Conservation (phyloP, 2,113 vertebrate species). For the Rhinolophus sinicus region DNA sequence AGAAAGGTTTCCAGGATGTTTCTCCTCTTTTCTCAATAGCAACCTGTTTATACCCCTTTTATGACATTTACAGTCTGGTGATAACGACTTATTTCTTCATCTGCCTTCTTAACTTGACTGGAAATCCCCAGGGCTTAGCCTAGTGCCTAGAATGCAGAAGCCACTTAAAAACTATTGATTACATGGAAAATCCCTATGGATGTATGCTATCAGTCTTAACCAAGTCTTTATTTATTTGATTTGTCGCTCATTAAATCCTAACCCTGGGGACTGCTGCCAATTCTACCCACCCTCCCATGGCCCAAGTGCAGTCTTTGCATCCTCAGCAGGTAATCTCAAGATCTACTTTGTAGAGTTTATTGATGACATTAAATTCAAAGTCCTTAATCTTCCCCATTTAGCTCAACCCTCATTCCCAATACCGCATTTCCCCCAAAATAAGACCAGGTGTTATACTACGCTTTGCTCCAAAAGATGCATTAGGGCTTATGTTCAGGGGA, state of each 20-base stretch:
- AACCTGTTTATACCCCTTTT: not conserved
- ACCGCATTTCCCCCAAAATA: no score
- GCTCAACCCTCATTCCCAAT: not conserved
- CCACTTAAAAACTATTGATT: not conserved
- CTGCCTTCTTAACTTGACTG: not conserved
- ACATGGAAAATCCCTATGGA: constrained; percentile 10
- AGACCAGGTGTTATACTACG: no score
- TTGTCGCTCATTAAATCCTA: not conserved
- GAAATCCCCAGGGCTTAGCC: constrained; percentile 15
- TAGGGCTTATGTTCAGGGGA: no score
- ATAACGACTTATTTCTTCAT: constrained; percentile 35
- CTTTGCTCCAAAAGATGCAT: no score
- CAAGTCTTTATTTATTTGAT: not conserved
- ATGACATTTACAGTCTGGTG: constrained; percentile 13
- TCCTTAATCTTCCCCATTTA: not conserved
- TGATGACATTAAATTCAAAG: not conserved
- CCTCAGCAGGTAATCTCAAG: not conserved
- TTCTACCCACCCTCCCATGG: not conserved
- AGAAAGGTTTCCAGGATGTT: constrained; percentile 24
- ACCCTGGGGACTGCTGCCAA: not conserved
- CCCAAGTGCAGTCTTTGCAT: not conserved
- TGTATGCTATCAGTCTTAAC: not conserved
- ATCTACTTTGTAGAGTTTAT: not conserved
- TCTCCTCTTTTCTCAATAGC: not conserved
- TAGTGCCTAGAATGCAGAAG: not conserved